A percentile compares a stretch with the other conserved stretches of the same genome.
These are phyloP conservation scores for Anisognathus igniventris DNA, from an alignment of 2,797 vertebrate species.

Conservation along the genomic window DNA sequence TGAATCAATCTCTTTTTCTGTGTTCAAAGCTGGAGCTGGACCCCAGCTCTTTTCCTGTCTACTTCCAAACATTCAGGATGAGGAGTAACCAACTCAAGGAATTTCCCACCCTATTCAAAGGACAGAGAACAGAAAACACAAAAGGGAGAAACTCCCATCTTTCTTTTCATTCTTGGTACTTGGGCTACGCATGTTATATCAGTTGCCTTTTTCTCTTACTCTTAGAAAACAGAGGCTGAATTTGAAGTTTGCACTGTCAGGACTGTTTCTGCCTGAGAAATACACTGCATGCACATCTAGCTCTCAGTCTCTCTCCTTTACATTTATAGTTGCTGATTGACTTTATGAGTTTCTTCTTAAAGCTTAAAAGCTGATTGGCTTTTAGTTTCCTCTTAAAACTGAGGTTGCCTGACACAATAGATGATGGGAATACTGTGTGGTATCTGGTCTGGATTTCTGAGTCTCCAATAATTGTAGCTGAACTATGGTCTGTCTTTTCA, in stretches of 20 bases:
- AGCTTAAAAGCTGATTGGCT: background rate
- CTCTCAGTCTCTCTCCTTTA: background rate
- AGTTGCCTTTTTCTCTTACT: background rate
- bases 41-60: background rate
- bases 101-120: background rate
- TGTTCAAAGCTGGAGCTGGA: background rate
- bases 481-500: background rate
- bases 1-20: background rate
- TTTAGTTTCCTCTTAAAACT: background rate
- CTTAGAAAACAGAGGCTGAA: background rate
- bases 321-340: background rate
- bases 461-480: background rate
- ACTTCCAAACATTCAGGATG: background rate
- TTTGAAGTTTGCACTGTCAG: background rate
- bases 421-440: background rate
- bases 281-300: background rate
- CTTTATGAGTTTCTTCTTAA: background rate
- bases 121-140: background rate
- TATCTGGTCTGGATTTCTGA: background rate
- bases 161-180: background rate
- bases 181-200: background rate
- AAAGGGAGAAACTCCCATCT: background rate
- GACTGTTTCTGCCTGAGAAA: background rate
- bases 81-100: background rate
- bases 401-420: background rate